Conservation (phyloP, 2,888 invertebrate genomes). For the Bruchidius siliquastri region DNA sequence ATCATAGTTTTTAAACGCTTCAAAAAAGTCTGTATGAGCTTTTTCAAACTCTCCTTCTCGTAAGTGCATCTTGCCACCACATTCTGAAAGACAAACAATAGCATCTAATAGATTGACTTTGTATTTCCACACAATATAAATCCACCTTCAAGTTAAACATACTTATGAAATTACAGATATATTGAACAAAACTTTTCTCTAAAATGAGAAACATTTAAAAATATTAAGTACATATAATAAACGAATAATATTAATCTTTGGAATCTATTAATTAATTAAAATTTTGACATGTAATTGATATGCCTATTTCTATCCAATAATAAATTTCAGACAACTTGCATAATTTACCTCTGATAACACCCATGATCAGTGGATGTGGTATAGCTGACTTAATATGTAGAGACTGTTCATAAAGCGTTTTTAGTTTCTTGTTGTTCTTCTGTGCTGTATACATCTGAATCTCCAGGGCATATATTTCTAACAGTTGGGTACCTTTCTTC, state of each 20-base stretch:
- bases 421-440: conserved; percentile 97
- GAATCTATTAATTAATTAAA: no score
- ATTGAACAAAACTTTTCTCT: no score
- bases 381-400: conserved; percentile 98
- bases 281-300: no score
- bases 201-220: no score
- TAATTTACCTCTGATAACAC: conserved; percentile 93
- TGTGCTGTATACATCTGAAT: conserved; percentile 99
- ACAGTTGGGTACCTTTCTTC: conserved; percentile 94
- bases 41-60: conserved; percentile 98
- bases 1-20: conserved; percentile 99
- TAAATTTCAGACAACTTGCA: no score
- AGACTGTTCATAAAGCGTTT: conserved; percentile 95
- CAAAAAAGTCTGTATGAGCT: conserved; percentile 99
- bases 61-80: conserved; percentile 99
- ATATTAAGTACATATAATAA: no score
- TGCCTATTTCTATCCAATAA: no score
- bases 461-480: conserved; percentile 98
- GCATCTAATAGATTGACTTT: conserved; percentile 1
- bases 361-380: conserved; percentile 99
- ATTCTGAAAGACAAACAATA: conserved; percentile 59
- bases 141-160: no score
- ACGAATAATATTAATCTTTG: no score
- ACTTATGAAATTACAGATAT: no score
- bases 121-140: no score